Base-by-base conservation (phyloP, 2,113 vertebrate species). In the Actenoides lindsayi region DNA sequence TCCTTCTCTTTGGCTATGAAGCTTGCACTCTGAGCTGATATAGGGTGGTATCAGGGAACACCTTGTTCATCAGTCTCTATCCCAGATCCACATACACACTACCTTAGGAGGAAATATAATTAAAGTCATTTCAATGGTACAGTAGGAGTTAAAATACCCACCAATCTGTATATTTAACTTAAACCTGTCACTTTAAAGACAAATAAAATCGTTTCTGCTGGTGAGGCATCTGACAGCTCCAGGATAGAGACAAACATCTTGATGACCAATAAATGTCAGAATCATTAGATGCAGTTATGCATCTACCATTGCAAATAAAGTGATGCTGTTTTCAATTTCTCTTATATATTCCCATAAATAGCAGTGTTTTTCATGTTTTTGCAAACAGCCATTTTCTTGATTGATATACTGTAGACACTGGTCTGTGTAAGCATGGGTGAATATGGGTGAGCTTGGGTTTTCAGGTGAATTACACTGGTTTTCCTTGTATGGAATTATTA, bases 361-460 rank as follows among this genome's bases (percentile, higher is more conserved):
- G 21, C 18, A 67, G 53, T 84, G 5, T 0, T 31, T 51, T 28
- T 70, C 7, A 27, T 4, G 2, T 10, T 42, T 82, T 85, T 81
- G 4, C 12, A 63, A 57, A 20, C 0, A 0, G 13, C 5, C 5
- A 87, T 83, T 50, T 92, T 93, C 51, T 90, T 87, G 3, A 93
- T 81, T 93, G 57, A 86, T 84, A 93, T 64, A 73, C 62, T 77
- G 11, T 54, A 9, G 75, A 65, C 75, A 85, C 48, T 94, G 44
- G 35, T 90, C 35, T 35, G 16, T 67, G 3, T 79, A 63, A 96
- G 44, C 16, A 77, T 44, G 4, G 83, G 73, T 95, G 87, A 93
- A 95, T 96, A 95, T 20, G 53, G 25, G 60, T 80, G 71, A 92
- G 41, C 68, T 71, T 85, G 41, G 56, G 68, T 96, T 96, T 97